Conservation (phyloP, 1,140 invertebrate genomes). For the Diabrotica virgifera region DNA sequence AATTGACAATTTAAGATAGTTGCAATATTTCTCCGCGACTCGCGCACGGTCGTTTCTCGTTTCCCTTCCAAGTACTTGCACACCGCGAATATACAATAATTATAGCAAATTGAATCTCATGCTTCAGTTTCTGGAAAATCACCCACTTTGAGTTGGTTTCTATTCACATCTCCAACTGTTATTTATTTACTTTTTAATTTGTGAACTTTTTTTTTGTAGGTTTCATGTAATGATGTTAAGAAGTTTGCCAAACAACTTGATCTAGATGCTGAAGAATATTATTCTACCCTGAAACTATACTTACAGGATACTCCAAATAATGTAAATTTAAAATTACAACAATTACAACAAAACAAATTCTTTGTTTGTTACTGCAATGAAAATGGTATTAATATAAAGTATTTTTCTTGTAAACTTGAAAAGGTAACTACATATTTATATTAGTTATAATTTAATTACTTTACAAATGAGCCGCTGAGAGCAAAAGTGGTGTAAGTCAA, state of each 20-base stretch:
- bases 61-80: too few species aligned
- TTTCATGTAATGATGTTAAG: background rate
- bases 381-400: slow-evolving; percentile 3
- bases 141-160: too few species aligned
- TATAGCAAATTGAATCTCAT: too few species aligned
- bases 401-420: background rate
- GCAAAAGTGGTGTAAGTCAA: too few species aligned
- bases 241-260: background rate
- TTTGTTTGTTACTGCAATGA: background rate
- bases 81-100: too few species aligned
- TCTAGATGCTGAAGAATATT: background rate
- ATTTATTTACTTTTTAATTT: slow-evolving; percentile 6
- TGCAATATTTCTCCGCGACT: too few species aligned
- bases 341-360: background rate
- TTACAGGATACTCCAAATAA: background rate
- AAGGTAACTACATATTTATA: too few species aligned
- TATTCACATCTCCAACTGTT: background rate
- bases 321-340: slow-evolving; percentile 6
- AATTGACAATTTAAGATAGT: too few species aligned
- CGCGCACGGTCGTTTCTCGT: too few species aligned
- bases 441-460: too few species aligned
- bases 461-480: too few species aligned
- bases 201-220: background rate
- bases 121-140: too few species aligned
- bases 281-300: background rate